Percentiles rank a stretch among this genome's conserved stretches.
Conservation (phyloP, 2,888 invertebrate genomes). For the Spodoptera littoralis region DNA sequence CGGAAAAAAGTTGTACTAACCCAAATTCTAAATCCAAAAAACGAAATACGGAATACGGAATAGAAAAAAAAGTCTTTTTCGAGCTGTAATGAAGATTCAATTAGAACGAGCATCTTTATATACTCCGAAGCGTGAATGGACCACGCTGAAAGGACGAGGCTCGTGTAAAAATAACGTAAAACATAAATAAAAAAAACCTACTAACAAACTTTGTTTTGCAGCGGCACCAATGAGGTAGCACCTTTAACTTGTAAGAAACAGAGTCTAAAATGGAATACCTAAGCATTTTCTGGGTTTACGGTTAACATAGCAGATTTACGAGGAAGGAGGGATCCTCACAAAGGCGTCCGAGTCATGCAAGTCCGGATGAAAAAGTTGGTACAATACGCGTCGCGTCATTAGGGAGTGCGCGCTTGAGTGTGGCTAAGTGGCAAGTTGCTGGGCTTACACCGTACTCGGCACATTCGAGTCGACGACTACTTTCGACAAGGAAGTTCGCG, state of each 20-base stretch:
- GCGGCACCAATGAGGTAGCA: neutral
- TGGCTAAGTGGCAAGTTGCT: constrained; percentile 74
- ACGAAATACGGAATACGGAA: constrained; percentile 25
- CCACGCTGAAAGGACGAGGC: constrained; percentile 59
- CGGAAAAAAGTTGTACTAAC: constrained; percentile 52
- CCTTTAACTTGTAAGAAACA: neutral
- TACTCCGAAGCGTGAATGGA: constrained; percentile 69
- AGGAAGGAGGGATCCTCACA: constrained; percentile 64
- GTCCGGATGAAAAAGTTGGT: constrained; percentile 74
- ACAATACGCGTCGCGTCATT: constrained; percentile 77
- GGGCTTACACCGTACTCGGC: constrained; percentile 49
- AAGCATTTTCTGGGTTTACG: neutral
- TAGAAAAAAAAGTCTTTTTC: constrained; percentile 65
- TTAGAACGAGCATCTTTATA: constrained; percentile 62
- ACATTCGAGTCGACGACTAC: constrained; percentile 44
- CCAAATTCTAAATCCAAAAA: constrained; percentile 60
- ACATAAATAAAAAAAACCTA: constrained; percentile 62
- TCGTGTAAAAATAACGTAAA: constrained; percentile 73
- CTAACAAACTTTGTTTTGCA: constrained; percentile 32
- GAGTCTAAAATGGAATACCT: constrained; percentile 29
- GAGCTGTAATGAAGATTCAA: constrained; percentile 62
- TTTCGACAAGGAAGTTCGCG: constrained; percentile 44
- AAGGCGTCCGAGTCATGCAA: constrained; percentile 69
- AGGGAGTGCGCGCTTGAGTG: constrained; percentile 64
- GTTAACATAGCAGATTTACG: constrained; percentile 43